phyloP scores from a whole-genome alignment of 2,113 vertebrate species.

The Xenus cinereus region DNA sequence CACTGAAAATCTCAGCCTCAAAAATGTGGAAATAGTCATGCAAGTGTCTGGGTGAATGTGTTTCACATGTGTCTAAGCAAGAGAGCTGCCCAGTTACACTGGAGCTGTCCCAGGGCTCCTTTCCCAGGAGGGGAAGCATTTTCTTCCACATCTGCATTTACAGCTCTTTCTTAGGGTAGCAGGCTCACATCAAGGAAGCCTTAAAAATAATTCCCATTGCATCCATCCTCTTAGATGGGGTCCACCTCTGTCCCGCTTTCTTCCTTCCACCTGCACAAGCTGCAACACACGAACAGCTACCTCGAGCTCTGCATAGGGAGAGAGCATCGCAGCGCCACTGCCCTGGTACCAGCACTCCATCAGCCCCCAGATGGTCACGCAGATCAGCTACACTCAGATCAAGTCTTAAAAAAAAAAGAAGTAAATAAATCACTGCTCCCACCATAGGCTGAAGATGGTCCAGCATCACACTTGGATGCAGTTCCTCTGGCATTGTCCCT shows the following conservation, averaged over 20 bases:
- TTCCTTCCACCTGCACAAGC: neutral
- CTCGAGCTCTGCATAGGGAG: neutral
- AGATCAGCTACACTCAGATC: fast-evolving
- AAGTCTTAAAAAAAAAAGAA: neutral
- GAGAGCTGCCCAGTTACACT: neutral
- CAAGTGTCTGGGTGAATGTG: neutral
- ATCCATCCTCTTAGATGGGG: neutral
- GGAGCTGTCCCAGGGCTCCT: neutral
- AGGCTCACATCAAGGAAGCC: neutral
- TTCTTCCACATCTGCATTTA: neutral
- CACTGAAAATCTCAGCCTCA: neutral
- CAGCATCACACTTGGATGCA: neutral
- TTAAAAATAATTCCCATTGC: neutral
- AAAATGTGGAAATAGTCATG: neutral
- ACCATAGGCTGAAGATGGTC: neutral
- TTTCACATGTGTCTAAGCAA: neutral
- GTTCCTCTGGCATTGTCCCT: neutral
- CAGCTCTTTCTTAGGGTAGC: neutral
- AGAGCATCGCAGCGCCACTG: neutral
- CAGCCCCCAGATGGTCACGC: fast-evolving
- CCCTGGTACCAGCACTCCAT: neutral
- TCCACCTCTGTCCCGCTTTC: neutral
- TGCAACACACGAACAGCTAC: neutral
- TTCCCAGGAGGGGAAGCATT: neutral
- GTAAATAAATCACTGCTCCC: neutral